Conservation (phyloP, 2,113 vertebrate species). For the Ginglymostoma cirratum region DNA sequence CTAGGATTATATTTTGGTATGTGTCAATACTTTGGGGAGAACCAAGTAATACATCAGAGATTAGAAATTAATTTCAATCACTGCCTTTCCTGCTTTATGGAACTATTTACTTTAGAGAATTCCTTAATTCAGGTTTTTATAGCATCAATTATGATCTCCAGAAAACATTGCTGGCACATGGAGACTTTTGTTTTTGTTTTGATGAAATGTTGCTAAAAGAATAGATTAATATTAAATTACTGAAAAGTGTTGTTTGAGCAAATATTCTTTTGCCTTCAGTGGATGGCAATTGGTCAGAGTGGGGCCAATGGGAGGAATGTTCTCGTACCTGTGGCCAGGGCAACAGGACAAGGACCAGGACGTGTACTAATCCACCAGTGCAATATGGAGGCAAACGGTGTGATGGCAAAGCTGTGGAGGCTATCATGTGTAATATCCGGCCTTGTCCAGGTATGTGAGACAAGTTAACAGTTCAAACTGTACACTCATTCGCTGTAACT, state of each 20-base stretch:
- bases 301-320: slow-evolving; percentile 89
- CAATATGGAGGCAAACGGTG: slow-evolving; percentile 74
- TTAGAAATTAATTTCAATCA: neutral
- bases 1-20: neutral
- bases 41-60: neutral
- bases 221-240: neutral
- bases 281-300: slow-evolving; percentile 86
- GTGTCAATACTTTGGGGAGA: neutral
- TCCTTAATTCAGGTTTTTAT: no score
- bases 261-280: slow-evolving; percentile 55
- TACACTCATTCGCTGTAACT: neutral
- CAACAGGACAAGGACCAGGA: slow-evolving; percentile 77
- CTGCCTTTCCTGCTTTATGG: neutral
- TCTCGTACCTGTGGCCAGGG: slow-evolving; percentile 82
- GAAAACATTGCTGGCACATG: neutral
- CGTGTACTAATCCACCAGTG: slow-evolving; percentile 68
- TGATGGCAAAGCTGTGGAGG: slow-evolving; percentile 70
- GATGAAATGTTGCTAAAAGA: neutral
- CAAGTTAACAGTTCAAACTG: neutral
- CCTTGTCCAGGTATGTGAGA: slow-evolving; percentile 78
- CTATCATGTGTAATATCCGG: slow-evolving; percentile 69
- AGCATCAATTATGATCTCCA: neutral
- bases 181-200: neutral
- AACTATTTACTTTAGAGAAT: neutral
- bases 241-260: neutral